Evolutionary conservation across 2,888 invertebrate species (phyloP).

Genomic region (Eledona agricola): DNA sequence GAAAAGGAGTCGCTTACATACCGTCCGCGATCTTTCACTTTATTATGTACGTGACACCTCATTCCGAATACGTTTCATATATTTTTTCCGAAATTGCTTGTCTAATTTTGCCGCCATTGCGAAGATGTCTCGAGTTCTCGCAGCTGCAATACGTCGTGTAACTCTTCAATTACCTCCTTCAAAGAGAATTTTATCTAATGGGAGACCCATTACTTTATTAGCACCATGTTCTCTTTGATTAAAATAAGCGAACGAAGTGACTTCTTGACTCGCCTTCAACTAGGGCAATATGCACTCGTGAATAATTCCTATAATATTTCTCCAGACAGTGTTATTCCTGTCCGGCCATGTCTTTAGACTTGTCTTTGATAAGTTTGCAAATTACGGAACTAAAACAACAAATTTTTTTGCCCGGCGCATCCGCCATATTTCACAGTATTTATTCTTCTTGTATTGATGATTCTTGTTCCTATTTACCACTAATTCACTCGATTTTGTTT

Average conservation of each 20-base stretch:
- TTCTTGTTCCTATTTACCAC: no score
- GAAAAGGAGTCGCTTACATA: conserved; percentile 43
- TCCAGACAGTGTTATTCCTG: no score
- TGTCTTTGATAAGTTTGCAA: no score
- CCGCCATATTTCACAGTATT: no score
- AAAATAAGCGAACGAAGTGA: conserved; percentile 18
- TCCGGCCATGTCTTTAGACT: no score
- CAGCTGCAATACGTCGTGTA: not conserved
- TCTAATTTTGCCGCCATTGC: conserved; percentile 18
- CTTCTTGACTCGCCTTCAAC: conserved; percentile 4
- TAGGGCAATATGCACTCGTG: conserved; percentile 16
- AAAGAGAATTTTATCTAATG: conserved; percentile 27
- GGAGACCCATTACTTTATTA: conserved; percentile 27
- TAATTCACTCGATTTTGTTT: no score
- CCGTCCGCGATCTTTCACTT: conserved; percentile 46
- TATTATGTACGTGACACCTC: conserved; percentile 48
- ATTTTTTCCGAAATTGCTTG: conserved; percentile 32
- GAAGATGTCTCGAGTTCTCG: conserved; percentile 4
- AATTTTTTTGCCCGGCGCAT: no score
- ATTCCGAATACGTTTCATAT: conserved; percentile 40
- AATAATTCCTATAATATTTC: conserved; percentile 24
- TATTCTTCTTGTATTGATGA: no score
- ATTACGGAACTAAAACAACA: no score
- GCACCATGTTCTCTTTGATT: conserved; percentile 19
- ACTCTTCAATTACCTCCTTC: conserved; percentile 16